Conservation (phyloP, 2,113 vertebrate species). For the Clarias magur region DNA sequence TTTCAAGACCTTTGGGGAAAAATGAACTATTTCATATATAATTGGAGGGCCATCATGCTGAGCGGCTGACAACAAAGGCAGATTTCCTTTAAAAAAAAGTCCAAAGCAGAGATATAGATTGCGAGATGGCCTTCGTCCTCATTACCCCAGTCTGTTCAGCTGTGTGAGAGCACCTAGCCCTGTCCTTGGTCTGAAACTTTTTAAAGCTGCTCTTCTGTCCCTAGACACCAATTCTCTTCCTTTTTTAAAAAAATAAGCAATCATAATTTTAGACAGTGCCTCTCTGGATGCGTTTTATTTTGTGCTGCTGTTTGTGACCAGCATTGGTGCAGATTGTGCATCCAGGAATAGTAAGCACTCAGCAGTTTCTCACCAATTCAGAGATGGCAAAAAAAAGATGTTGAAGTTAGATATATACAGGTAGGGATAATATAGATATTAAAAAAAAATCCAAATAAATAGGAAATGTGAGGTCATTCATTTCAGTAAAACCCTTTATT, state of each 20-base stretch:
- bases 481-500: no score
- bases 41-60: background rate
- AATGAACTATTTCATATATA: background rate
- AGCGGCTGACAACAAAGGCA: background rate
- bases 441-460: background rate
- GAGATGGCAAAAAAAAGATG: no score
- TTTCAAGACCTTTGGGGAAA: background rate
- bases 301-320: constrained; percentile 3
- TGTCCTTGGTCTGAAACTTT: background rate
- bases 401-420: no score
- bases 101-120: background rate
- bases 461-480: background rate
- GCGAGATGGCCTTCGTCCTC: background rate
- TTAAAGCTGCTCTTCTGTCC: constrained; percentile 32
- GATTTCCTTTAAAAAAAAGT: background rate
- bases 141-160: background rate
- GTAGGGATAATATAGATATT: no score
- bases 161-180: background rate
- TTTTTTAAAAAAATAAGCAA: background rate
- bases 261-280: constrained; percentile 23
- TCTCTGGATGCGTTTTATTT: constrained; percentile 9
- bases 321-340: background rate
- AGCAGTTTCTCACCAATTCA: background rate
- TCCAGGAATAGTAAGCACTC: background rate
- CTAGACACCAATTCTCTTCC: background rate